phyloP scores from a whole-genome alignment of 2,113 vertebrate genomes.

The Ailurus styani region DNA sequence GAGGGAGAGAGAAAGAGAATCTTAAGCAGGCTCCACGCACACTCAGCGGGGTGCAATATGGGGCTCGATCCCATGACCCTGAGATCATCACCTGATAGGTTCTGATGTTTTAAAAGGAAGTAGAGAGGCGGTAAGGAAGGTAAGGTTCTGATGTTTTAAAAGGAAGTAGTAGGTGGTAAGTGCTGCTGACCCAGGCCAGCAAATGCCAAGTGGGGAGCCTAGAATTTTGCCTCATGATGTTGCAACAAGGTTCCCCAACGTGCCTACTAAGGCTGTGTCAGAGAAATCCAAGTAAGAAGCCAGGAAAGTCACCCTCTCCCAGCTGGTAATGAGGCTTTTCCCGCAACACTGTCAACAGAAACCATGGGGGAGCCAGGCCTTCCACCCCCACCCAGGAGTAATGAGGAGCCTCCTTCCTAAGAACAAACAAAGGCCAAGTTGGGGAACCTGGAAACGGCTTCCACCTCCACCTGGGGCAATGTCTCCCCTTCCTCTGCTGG shows the following conservation, averaged over 20 bases:
- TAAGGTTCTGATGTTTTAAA: not conserved
- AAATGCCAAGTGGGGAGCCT: not conserved
- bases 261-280: not conserved
- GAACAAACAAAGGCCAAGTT: not conserved
- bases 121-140: too few relatives aligned
- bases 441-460: not conserved
- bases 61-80: not conserved
- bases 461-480: not conserved
- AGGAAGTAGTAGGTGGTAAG: not conserved
- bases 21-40: not conserved
- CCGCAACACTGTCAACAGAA: not conserved
- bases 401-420: not conserved
- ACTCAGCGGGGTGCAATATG: not conserved
- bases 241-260: not conserved
- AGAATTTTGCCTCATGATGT: not conserved
- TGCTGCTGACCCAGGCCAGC: not conserved
- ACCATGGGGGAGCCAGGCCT: not conserved
- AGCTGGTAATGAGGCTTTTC: not conserved
- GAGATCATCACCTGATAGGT: not conserved
- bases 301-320: not conserved
- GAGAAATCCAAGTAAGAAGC: not conserved
- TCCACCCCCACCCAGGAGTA: not conserved
- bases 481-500: not conserved
- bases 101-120: not conserved
- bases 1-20: not conserved